A percentile compares a stretch with the other conserved stretches of the same genome.
These are phyloP conservation scores for Clamator glandarius DNA, from an alignment of 2,797 vertebrate genomes.

Conservation along the genomic window DNA sequence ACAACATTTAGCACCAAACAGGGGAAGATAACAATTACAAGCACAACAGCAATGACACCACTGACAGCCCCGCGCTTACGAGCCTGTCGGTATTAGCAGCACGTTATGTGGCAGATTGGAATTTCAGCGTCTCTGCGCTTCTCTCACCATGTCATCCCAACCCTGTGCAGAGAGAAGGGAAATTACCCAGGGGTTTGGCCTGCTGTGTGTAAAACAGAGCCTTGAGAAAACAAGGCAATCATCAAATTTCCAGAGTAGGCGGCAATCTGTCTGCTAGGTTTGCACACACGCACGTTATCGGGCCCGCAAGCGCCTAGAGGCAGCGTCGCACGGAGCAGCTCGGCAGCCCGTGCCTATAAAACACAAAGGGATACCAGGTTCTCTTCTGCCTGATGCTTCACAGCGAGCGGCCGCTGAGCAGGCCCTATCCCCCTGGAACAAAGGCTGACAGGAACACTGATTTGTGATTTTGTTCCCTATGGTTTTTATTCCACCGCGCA, in stretches of 20 bases:
- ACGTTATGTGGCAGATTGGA: not conserved
- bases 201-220: not conserved
- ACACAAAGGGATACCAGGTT: not conserved
- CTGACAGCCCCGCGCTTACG: not conserved
- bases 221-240: conserved; percentile 35
- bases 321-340: not conserved
- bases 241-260: conserved; percentile 24
- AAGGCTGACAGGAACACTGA: not conserved
- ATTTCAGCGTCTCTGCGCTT: not conserved
- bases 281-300: not conserved
- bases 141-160: not conserved
- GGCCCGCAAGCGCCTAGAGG: not conserved
- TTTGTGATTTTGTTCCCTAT: not conserved
- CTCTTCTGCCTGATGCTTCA: not conserved
- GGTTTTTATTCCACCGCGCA: not conserved
- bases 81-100: not conserved
- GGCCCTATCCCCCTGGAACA: not conserved
- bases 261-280: conserved; percentile 28
- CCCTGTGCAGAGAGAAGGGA: not conserved
- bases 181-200: conserved; percentile 8
- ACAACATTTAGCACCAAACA: not conserved
- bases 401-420: not conserved
- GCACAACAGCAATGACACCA: not conserved
- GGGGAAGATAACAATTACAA: not conserved
- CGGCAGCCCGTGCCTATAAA: not conserved